A percentile compares a stretch with the other conserved stretches of the same genome.
Conservation (phyloP, 2,888 invertebrate species). For the Tetramorium bicarinatum region DNA sequence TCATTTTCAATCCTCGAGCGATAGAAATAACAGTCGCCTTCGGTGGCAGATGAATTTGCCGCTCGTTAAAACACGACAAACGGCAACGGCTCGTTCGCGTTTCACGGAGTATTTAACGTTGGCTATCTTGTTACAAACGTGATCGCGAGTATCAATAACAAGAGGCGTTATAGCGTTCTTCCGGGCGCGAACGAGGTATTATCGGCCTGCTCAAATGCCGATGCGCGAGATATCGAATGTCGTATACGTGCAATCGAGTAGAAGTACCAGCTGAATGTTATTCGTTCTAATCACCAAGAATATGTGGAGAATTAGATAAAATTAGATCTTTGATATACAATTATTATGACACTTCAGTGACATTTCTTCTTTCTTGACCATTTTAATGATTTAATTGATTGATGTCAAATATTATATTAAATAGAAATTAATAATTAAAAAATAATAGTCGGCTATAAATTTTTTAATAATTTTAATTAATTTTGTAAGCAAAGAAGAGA, state of each 20-base stretch:
- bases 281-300: background rate
- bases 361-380: background rate
- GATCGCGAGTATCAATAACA: slow-evolving; percentile 46
- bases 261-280: slow-evolving; percentile 21
- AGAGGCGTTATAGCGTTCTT: slow-evolving; percentile 18
- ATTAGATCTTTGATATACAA: background rate
- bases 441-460: background rate
- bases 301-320: background rate
- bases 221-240: slow-evolving; percentile 19
- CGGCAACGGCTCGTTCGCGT: slow-evolving; percentile 14
- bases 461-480: background rate
- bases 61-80: slow-evolving; percentile 49
- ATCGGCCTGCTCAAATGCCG: slow-evolving; percentile 19
- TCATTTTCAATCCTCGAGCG: slow-evolving; percentile 28
- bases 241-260: background rate
- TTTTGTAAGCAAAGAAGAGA: background rate
- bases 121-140: slow-evolving; percentile 27
- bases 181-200: slow-evolving; percentile 23
- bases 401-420: background rate
- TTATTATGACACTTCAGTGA: background rate
- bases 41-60: slow-evolving; percentile 8
- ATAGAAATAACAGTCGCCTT: slow-evolving; percentile 31
- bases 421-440: background rate
- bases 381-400: background rate
- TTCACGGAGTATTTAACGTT: slow-evolving; percentile 34